These are phyloP conservation scores for Onthophagus taurus DNA, from an alignment of 1,140 invertebrate species.

Conservation along the genomic window DNA sequence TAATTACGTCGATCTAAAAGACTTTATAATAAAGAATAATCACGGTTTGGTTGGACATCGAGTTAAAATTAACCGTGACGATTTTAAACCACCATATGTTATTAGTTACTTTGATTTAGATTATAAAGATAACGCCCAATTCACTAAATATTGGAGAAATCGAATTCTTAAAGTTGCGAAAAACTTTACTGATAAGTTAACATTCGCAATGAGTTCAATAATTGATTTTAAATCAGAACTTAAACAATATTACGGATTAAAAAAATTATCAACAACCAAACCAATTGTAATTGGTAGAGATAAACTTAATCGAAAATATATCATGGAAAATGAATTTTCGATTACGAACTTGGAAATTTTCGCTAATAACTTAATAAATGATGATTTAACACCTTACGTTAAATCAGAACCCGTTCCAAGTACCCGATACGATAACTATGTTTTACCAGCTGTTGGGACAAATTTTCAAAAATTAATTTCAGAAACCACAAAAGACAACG, in stretches of 20 bases:
- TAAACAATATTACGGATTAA: slow-evolving; percentile 77
- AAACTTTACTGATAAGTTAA: slow-evolving; percentile 57
- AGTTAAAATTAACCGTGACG: not conserved
- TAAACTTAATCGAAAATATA: slow-evolving; percentile 73
- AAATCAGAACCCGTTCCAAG: slow-evolving; percentile 90
- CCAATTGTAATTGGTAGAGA: slow-evolving; percentile 75
- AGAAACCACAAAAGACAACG: slow-evolving; percentile 78
- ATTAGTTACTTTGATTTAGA: slow-evolving; percentile 89
- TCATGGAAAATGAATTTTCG: slow-evolving; percentile 80
- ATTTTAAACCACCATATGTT: slow-evolving; percentile 52
- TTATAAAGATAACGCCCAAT: slow-evolving; percentile 88
- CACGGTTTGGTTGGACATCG: slow-evolving; percentile 8
- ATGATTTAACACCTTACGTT: slow-evolving; percentile 76
- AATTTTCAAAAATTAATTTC: slow-evolving; percentile 95
- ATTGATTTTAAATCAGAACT: slow-evolving; percentile 84
- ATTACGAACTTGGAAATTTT: slow-evolving; percentile 79
- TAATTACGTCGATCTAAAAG: not conserved
- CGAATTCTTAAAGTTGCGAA: slow-evolving; percentile 85
- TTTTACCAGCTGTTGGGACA: slow-evolving; percentile 79
- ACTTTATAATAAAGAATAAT: slow-evolving; percentile 7
- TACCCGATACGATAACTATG: slow-evolving; percentile 61
- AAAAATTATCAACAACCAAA: slow-evolving; percentile 71
- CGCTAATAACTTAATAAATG: slow-evolving; percentile 69
- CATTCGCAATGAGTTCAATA: slow-evolving; percentile 81
- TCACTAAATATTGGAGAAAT: slow-evolving; percentile 98